Percentiles rank a stretch among this genome's conserved stretches.
Conservation (phyloP, 2,888 invertebrate species). For the Allygus modestus region DNA sequence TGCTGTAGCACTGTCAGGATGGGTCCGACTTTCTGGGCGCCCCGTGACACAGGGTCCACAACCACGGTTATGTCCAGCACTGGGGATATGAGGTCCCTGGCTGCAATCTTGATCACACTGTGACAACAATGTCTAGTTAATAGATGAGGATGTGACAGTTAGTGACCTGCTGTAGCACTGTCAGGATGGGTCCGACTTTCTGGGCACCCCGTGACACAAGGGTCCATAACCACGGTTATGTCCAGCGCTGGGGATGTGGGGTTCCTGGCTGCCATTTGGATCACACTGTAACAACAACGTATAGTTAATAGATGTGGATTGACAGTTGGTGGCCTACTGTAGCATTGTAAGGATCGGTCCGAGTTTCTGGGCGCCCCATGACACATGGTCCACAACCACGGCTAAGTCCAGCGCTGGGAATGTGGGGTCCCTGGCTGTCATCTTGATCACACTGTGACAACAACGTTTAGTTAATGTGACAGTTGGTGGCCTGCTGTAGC, state of each 20-base stretch:
- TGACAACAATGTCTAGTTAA: slow-evolving; percentile 70
- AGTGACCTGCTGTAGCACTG: slow-evolving; percentile 88
- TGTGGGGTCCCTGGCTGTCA: slow-evolving; percentile 76
- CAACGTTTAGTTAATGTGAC: slow-evolving; percentile 80
- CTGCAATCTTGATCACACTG: slow-evolving; percentile 76
- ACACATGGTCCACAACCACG: slow-evolving; percentile 96
- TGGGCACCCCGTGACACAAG: slow-evolving; percentile 96
- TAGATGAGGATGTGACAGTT: slow-evolving; percentile 94
- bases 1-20: no score
- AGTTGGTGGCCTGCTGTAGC: slow-evolving; percentile 91
- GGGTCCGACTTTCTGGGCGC: slow-evolving; percentile 94
- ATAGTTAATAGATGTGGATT: no score
- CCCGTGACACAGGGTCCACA: slow-evolving; percentile 95
- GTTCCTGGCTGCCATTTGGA: slow-evolving; percentile 76
- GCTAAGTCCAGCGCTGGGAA: slow-evolving; percentile 85
- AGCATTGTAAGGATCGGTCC: slow-evolving; percentile 92
- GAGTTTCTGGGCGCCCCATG: slow-evolving; percentile 94
- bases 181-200: slow-evolving; percentile 90
- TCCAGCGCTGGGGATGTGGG: slow-evolving; percentile 82
- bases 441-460: slow-evolving; percentile 75
- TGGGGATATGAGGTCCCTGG: slow-evolving; percentile 78
- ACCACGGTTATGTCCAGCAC: slow-evolving; percentile 89
- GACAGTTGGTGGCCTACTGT: no score
- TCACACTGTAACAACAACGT: slow-evolving; percentile 74
- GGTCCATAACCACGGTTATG: slow-evolving; percentile 93